These are phyloP conservation scores for Eleginops maclovinus DNA, from an alignment of 2,113 vertebrate genomes.

Conservation along the genomic window DNA sequence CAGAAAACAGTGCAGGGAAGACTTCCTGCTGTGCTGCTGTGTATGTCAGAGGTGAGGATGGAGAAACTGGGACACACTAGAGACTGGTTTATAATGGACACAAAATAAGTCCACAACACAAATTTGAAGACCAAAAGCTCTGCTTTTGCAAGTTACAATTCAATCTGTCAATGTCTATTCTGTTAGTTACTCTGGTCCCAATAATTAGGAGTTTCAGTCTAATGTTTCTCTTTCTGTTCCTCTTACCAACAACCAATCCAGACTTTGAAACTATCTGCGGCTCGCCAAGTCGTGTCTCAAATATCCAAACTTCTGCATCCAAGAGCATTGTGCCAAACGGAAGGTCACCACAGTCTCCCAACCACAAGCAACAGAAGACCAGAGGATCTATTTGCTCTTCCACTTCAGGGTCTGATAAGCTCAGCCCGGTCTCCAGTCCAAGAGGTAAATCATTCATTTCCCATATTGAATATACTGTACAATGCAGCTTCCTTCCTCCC, in stretches of 20 bases:
- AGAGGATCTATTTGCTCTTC: slow-evolving; percentile 28
- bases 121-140: neutral
- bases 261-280: slow-evolving; percentile 76
- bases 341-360: neutral
- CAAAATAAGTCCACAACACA: neutral
- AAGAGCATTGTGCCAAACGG: slow-evolving; percentile 51
- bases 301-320: slow-evolving; percentile 30
- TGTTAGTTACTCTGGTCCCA: neutral
- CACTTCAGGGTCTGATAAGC: slow-evolving; percentile 23
- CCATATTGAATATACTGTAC: neutral
- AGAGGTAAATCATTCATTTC: slow-evolving; percentile 52
- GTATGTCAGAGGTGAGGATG: slow-evolving; percentile 70
- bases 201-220: slow-evolving; percentile 23
- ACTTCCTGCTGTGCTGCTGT: slow-evolving; percentile 81
- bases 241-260: slow-evolving; percentile 39
- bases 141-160: neutral
- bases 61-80: too few relatives aligned
- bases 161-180: neutral
- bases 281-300: slow-evolving; percentile 7
- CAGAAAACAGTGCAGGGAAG: slow-evolving; percentile 79
- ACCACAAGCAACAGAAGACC: slow-evolving; percentile 23
- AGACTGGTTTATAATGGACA: neutral
- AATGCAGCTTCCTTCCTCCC: neutral
- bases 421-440: slow-evolving; percentile 52
- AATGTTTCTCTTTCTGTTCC: slow-evolving; percentile 12